Base-by-base conservation (phyloP, 2,113 vertebrate genomes). In the Pygoscelis adeliae region DNA sequence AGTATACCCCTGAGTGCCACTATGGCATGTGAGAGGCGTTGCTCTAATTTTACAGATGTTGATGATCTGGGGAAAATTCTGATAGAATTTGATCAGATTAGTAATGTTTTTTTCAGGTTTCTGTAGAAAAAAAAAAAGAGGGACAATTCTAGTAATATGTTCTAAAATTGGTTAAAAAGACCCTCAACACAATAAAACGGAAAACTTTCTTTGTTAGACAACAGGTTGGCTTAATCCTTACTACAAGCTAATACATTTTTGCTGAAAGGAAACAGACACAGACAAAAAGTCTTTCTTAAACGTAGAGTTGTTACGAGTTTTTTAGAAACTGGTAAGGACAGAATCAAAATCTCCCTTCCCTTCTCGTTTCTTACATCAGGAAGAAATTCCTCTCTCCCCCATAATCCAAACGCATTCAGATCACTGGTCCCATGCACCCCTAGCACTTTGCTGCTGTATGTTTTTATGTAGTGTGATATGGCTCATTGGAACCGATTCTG, bases 401-500 rank as follows among this genome's bases (percentile, higher is more conserved):
- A 1, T 13, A 47, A 32, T 49, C 25, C 40, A 13, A 19, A 32
- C 32, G 5, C 23, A 5, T 10, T n/a, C 38, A 49, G 22, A 9
- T 5, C 22, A 25, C 15, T 1, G 0, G 2, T 23, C 30, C 50
- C 53, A 10, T 1, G 18, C 22, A 7, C 34, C 32, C 10, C 27
- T 32, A 13, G 19, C 11, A 4, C 55, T 71, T 44, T 32, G 34
- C 26, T 26, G 17, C 67, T 40, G 5, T n/a, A 5, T 29, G 17
- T 23, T 74, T 84, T 70, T 30, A 22, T 4, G 3, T 4, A 10
- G 38, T 12, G 9, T 52, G 47, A 36, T 9, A 1, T 2, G 11
- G 19, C 36, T 67, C 8, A 1, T 8, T 22, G 44, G 53, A 10
- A 26, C n/a, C 2, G 4, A 50, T 47, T 25, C 55, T 13, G 19